A percentile compares a stretch with the other conserved stretches of the same genome.
Evolutionary conservation across 2,797 vertebrate genomes (phyloP).

Genomic region (Pseudochirops corinnae): DNA sequence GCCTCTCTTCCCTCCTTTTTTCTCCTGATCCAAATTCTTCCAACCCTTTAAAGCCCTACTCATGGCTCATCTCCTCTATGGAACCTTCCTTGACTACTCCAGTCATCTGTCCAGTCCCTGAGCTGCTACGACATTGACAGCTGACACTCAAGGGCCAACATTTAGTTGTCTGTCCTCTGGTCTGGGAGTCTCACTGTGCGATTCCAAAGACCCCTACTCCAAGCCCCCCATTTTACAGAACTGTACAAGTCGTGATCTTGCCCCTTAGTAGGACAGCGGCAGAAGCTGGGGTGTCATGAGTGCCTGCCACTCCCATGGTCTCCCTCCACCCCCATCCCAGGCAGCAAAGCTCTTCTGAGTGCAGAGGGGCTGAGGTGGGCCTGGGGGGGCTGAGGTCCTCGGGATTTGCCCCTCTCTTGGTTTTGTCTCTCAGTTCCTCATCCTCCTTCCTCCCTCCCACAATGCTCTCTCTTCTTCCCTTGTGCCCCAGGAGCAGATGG

Average conservation of each 20-base stretch:
- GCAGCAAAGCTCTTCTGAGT: neutral
- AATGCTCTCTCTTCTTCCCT: constrained; percentile 5
- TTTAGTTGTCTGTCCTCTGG: neutral
- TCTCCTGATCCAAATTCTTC: neutral
- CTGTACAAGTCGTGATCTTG: constrained; percentile 6
- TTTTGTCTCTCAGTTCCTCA: neutral
- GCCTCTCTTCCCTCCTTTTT: neutral
- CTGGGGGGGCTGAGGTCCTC: neutral
- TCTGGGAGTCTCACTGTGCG: neutral
- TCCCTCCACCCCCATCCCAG: no score
- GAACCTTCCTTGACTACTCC: neutral
- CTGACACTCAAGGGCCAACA: neutral
- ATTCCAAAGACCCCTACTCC: neutral
- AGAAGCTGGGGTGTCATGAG: neutral
- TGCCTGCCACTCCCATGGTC: neutral
- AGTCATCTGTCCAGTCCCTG: neutral
- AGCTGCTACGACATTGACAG: neutral
- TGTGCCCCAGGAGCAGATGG: constrained; percentile 82
- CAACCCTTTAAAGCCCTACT: neutral
- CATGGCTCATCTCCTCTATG: neutral
- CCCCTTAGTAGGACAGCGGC: constrained; percentile 10
- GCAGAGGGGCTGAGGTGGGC: neutral
- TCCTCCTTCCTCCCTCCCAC: neutral
- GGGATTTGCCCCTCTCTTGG: neutral
- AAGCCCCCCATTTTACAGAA: neutral